Percentiles rank a stretch among this genome's conserved stretches.
Evolutionary conservation across 2,797 vertebrate genomes (phyloP).

Genomic region (Pelochelys cantorii): DNA sequence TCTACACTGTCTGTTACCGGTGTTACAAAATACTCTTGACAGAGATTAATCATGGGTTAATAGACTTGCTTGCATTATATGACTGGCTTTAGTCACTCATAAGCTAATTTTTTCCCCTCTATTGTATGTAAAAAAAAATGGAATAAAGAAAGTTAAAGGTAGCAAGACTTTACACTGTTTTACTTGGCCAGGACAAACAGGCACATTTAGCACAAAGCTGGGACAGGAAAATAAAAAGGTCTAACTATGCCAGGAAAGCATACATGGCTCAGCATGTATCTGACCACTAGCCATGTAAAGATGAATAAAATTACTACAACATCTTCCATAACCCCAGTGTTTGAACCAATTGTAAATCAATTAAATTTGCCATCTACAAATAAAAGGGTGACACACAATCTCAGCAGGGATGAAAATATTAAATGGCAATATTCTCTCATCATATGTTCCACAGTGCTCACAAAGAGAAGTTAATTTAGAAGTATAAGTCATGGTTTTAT

Average conservation of each 20-base stretch:
- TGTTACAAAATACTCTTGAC: neutral
- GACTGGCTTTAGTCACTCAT: neutral
- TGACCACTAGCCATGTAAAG: neutral
- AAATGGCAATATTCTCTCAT: neutral
- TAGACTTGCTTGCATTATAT: neutral
- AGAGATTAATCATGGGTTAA: neutral
- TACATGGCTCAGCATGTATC: neutral
- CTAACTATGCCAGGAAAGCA: neutral
- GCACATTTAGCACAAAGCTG: neutral
- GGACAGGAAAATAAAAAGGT: neutral
- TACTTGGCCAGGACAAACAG: neutral
- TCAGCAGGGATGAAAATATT: constrained; percentile 18
- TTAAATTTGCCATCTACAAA: neutral
- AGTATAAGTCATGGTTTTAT: neutral
- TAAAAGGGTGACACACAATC: neutral
- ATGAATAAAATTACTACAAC: neutral
- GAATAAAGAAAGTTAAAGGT: neutral
- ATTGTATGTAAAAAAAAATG: neutral
- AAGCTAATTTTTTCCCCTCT: neutral
- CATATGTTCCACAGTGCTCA: neutral
- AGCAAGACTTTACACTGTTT: neutral
- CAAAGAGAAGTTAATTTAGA: neutral
- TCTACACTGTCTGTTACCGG: neutral
- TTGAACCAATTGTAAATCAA: neutral
- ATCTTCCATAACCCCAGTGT: neutral